These are phyloP conservation scores for Bombus balteatus DNA, from an alignment of 1,140 invertebrate genomes.

Conservation along the genomic window DNA sequence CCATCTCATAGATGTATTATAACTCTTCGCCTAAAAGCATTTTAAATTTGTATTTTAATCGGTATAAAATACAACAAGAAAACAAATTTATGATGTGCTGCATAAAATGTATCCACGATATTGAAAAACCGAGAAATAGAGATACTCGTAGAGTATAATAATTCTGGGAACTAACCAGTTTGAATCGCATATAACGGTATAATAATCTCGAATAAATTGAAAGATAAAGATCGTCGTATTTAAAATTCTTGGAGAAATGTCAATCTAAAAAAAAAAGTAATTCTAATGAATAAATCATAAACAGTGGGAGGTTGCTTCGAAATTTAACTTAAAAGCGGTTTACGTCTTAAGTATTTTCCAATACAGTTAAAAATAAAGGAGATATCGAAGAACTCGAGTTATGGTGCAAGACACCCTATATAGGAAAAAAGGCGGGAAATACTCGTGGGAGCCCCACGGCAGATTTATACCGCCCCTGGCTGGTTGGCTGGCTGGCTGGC, in stretches of 20 bases:
- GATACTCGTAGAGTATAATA: too few species aligned
- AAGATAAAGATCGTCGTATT: background rate
- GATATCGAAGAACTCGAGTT: background rate
- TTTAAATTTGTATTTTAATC: too few species aligned
- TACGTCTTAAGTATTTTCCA: background rate
- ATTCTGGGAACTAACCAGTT: too few species aligned
- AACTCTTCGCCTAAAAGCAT: too few species aligned
- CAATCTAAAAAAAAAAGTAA: background rate
- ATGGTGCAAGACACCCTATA: background rate
- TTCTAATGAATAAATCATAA: background rate
- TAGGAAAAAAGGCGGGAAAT: constrained; percentile 76
- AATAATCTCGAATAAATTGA: background rate
- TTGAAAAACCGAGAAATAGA: too few species aligned
- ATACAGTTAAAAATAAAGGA: background rate
- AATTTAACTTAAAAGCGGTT: background rate
- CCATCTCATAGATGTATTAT: too few species aligned
- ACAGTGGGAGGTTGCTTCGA: background rate
- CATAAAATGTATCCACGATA: too few species aligned
- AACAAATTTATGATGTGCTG: too few species aligned
- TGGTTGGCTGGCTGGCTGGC: constrained; percentile 67
- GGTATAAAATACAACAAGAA: too few species aligned
- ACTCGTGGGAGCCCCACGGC: constrained; percentile 80
- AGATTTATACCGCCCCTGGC: constrained; percentile 80
- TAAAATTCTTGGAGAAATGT: background rate
- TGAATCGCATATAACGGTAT: too few species aligned